A percentile compares a stretch with the other conserved stretches of the same genome.
phyloP scores from a whole-genome alignment of 2,113 vertebrate genomes.

The Mobula birostris region DNA sequence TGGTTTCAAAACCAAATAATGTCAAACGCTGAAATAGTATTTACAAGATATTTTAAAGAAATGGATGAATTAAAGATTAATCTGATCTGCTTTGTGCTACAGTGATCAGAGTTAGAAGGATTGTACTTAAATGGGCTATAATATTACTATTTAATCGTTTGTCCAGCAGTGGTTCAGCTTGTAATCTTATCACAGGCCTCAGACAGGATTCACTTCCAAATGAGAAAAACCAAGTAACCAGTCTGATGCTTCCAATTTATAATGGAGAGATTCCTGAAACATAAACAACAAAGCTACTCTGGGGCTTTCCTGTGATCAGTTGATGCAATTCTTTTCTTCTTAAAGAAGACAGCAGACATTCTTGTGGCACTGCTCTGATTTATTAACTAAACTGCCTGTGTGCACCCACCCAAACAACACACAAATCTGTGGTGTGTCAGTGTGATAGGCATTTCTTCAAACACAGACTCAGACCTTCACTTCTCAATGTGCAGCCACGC shows the following conservation, averaged over 20 bases:
- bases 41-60: constrained; percentile 14
- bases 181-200: not conserved
- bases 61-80: not conserved
- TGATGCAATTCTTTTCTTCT: constrained; percentile 21
- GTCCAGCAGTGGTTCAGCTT: not conserved
- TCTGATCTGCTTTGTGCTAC: not conserved
- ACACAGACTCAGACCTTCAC: constrained; percentile 20
- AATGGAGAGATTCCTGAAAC: not conserved
- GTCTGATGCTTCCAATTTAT: not conserved
- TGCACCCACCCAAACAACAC: constrained; percentile 38
- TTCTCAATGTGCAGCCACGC: not conserved
- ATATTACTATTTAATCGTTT: constrained; percentile 32
- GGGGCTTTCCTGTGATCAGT: not conserved
- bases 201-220: not conserved
- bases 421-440: constrained; percentile 34
- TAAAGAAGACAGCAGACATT: constrained; percentile 34
- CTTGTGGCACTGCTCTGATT: constrained; percentile 26
- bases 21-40: not conserved
- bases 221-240: not conserved
- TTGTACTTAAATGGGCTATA: not conserved
- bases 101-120: not conserved
- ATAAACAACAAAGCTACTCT: not conserved
- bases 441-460: constrained; percentile 28
- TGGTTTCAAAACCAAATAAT: constrained; percentile 30
- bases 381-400: constrained; percentile 33